These are phyloP conservation scores for Danio jaintianensis DNA, from an alignment of 2,797 vertebrate genomes.

Conservation along the genomic window DNA sequence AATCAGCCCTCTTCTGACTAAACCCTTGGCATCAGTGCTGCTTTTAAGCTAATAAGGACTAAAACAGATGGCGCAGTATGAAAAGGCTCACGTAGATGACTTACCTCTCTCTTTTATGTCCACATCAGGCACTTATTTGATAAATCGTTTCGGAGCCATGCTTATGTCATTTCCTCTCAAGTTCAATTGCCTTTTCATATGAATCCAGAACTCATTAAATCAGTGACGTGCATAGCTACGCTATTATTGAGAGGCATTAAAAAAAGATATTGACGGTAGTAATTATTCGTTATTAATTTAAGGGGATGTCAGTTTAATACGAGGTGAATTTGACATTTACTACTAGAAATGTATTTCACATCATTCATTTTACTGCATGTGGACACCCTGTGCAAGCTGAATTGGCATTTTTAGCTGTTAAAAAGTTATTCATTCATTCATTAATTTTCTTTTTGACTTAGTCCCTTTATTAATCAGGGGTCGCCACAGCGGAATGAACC, in stretches of 20 bases:
- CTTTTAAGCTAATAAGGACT: constrained; percentile 62
- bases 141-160: constrained; percentile 61
- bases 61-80: constrained; percentile 71
- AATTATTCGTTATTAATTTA: constrained; percentile 26
- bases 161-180: constrained; percentile 65
- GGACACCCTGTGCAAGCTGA: no score
- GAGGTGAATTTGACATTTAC: constrained; percentile 10
- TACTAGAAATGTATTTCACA: constrained; percentile 1
- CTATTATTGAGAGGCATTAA: constrained; percentile 24
- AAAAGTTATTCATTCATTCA: no score
- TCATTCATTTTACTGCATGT: neutral
- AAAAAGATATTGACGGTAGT: constrained; percentile 25
- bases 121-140: constrained; percentile 71
- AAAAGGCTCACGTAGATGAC: constrained; percentile 62
- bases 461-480: no score
- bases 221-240: constrained; percentile 52
- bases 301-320: constrained; percentile 7
- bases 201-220: constrained; percentile 59
- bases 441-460: no score
- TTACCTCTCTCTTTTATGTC: constrained; percentile 64
- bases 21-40: constrained; percentile 60
- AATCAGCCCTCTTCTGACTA: constrained; percentile 62
- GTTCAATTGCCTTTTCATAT: constrained; percentile 69
- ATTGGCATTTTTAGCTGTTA: no score
- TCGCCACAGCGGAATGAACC: no score